Base-by-base conservation (phyloP, 1,140 invertebrate species). In the Drosophila grimshawi region DNA sequence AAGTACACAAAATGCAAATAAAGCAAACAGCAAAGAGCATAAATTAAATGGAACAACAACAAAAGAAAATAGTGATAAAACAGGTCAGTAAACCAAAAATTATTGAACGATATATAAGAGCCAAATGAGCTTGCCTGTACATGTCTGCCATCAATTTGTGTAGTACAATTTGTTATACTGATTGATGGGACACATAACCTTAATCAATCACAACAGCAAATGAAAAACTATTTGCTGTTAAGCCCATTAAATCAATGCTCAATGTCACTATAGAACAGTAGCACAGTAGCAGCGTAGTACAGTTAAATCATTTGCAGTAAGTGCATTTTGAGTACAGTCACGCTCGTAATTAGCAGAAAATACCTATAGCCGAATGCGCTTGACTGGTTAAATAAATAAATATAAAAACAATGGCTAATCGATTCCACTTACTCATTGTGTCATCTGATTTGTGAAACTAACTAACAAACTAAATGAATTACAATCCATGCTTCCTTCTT, bases 51-150 rank as follows among this genome's bases (percentile, higher is more conserved):
- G 86, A 88, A 46, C 73, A 52, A 46, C 73, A 52, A 56, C 79
- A 80, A 90, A 86, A 77, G 86, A 90, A 90, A 90, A 30, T 62
- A 81, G 63, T 72, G 80, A 90, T 86, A 90, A 90, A 90, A 73
- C 81, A 86, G 86, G 86, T 90, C 52, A 86, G 82, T 86, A 78
- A 78, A 46, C 55, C 52, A 64, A 68, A 11, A 72, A 61, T 33
- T 33, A 51, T 49, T 11, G 51, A 63, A 45, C 51, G 37, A 45
- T 51, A 32, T 57, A 33, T 30, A 11, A 29, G 10, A 29, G 19
- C 19, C 19, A 19, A 19, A 19, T 19, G 19, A 19, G 19, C 19
- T 19, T 19, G 19, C 19, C 19, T 19, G 19, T 29, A 61, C n/a
- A 32, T 4, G 5, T 41, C 48, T 43, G 48, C n/a, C 33, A 33